Base-by-base conservation (phyloP, 2,888 invertebrate genomes). In the Tillus elongatus region DNA sequence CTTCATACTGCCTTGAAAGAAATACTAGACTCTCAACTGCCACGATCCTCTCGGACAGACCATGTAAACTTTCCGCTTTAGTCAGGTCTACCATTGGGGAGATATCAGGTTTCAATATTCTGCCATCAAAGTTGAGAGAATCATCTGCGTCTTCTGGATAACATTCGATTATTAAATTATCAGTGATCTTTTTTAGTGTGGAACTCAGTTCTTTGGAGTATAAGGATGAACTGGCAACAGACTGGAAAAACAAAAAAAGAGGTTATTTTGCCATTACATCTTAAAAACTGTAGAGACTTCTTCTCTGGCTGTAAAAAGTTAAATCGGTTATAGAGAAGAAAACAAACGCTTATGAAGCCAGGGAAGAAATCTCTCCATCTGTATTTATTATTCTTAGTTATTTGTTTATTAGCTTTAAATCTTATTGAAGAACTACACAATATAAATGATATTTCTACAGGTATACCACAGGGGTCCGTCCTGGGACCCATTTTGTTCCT, bases 21-120 rank as follows among this genome's bases (percentile, higher is more conserved):
- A 92, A 93, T 49, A 91, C 78, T 0, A 91, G 74, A 47, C 96
- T 96, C 66, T 97, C 96, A 0, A 91, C 85, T 0, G 86, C 96
- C 0, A 93, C 88, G 11, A 93, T 79, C 42, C 96, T 72, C 56
- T 92, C 89, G 0, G 82, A 71, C 15, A 96, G 64, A 0, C 92
- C 92, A 58, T 83, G 84, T 10, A 95, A 67, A 37, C 73, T 79
- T 41, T 87, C 85, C 2, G 82, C 73, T 40, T 75, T 73, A 13
- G 66, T 69, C 26, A 86, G 63, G 56, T 82, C 74, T 16, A 85
- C 79, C 43, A 77, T 72, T 2, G 76, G 71, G 42, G 79, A 78
- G 33, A 79, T 61, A 10, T 36, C 37, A 3, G 60, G 78, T 50
- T 72, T 71, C 3, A 65, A 63, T 52, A 64, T 67, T 57, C 66